Percentiles rank a stretch among this genome's conserved stretches.
phyloP scores from a whole-genome alignment of 1,140 invertebrate species.

The Uloborus diversus region DNA sequence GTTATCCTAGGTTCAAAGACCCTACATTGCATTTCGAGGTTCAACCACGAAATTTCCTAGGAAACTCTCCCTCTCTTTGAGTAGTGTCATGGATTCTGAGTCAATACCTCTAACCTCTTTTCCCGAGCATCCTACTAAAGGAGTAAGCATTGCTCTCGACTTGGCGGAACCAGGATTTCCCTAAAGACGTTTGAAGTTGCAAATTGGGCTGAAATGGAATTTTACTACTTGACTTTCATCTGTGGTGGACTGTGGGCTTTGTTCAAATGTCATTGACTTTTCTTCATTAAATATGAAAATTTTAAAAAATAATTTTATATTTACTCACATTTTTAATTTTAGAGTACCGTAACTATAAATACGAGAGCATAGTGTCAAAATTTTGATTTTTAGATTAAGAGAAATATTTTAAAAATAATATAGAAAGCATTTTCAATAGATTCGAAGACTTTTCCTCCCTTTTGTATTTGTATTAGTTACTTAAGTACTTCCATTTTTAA shows the following conservation, averaged over 20 bases:
- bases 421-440: no score
- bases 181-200: constrained; percentile 4
- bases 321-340: background rate
- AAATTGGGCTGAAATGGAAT: constrained; percentile 28
- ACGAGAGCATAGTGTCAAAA: background rate
- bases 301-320: background rate
- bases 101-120: constrained; percentile 38
- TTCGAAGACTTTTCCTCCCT: no score
- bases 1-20: constrained; percentile 14
- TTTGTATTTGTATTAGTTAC: no score
- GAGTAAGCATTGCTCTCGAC: constrained; percentile 1
- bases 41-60: background rate
- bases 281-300: background rate
- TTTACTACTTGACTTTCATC: background rate
- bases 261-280: background rate
- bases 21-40: background rate
- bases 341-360: background rate
- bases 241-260: background rate
- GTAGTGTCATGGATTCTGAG: constrained; percentile 18
- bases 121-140: background rate
- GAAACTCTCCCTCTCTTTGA: constrained; percentile 10
- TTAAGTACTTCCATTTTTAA: no score
- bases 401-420: no score
- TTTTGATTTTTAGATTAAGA: no score
- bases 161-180: constrained; percentile 30